Evolutionary conservation across 1,140 invertebrate genomes (phyloP), one percentile per base, ranked within the genome.

Genomic region (Trissolcus basalis): DNA sequence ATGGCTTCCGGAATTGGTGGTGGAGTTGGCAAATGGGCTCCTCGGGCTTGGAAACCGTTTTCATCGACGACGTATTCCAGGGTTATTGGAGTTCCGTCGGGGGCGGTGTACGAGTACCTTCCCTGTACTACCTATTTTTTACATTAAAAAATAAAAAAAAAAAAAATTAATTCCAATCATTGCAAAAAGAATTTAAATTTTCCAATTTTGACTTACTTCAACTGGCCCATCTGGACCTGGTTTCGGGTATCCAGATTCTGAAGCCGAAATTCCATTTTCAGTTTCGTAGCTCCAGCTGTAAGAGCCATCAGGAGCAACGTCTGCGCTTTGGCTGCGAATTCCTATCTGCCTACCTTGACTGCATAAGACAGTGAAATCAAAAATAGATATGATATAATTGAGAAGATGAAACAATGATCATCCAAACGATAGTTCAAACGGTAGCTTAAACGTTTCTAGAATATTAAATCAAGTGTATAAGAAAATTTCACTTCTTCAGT

Each of bases 11-110:
- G 93, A 78, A 94, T 92, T 44, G 93, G 93, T 0, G 94, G 94
- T n/a, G 94, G 93, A 1, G 93, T 94, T 14, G 94, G 94, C 14
- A 96, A 86, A 82, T 95, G 94, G n/a, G 92, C 91, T 14, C 94
- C 94, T 36, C 90, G 87, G 4, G 93, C 91, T 84, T 91, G 91
- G 82, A 94, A 95, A n/a, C 93, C 94, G 65, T 91, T 91, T 78
- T 93, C 93, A 82, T 96, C 94, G 2, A 95, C 95, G 1, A 92
- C 89, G 84, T 96, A 97, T 60, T 90, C 92, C 1, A 97, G 86
- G 0, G 90, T 89, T 72, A 96, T 94, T 13, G 93, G 90, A 43
- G 92, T 93, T 54, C 94, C 95, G 78, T 96, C 94, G 1, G 93
- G 93, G 10, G 94, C 94, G 0, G 94, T 95, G 85, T 96, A 96